phyloP scores from a whole-genome alignment of 2,113 vertebrate genomes.

The Procavia capensis region DNA sequence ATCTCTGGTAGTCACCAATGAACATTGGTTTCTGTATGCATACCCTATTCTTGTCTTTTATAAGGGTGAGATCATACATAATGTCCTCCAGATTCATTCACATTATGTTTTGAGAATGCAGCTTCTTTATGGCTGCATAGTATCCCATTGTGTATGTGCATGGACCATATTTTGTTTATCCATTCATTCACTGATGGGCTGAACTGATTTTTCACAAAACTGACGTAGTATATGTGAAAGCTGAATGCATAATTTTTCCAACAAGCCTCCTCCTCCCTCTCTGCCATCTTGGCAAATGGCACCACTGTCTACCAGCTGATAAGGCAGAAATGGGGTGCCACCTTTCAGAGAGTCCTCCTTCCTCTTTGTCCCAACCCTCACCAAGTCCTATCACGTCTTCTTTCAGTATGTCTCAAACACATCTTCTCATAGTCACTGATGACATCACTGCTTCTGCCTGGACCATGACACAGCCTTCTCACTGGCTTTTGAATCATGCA shows the following conservation, averaged over 20 bases:
- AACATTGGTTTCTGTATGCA: too few relatives aligned
- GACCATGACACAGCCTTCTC: neutral
- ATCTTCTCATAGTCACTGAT: neutral
- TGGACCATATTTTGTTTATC: too few relatives aligned
- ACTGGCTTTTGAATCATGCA: neutral
- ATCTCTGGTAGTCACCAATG: too few relatives aligned
- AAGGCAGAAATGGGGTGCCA: neutral
- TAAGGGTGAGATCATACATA: too few relatives aligned
- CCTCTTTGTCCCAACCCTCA: neutral
- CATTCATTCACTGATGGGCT: too few relatives aligned
- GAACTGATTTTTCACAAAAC: too few relatives aligned
- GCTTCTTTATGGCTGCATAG: too few relatives aligned
- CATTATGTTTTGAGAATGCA: too few relatives aligned
- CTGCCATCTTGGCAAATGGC: neutral
- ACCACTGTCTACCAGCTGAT: neutral
- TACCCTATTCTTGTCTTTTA: too few relatives aligned
- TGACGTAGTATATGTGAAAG: constrained; percentile 3
- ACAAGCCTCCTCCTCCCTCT: neutral
- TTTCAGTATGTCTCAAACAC: neutral
- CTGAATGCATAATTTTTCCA: constrained; percentile 1
- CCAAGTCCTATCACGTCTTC: neutral
- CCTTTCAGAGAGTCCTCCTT: neutral
- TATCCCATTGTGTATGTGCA: too few relatives aligned
- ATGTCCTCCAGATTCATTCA: too few relatives aligned
- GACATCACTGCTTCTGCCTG: neutral